These are phyloP conservation scores for Scaptomyza parva DNA, from an alignment of 2,888 invertebrate genomes.

Conservation along the genomic window DNA sequence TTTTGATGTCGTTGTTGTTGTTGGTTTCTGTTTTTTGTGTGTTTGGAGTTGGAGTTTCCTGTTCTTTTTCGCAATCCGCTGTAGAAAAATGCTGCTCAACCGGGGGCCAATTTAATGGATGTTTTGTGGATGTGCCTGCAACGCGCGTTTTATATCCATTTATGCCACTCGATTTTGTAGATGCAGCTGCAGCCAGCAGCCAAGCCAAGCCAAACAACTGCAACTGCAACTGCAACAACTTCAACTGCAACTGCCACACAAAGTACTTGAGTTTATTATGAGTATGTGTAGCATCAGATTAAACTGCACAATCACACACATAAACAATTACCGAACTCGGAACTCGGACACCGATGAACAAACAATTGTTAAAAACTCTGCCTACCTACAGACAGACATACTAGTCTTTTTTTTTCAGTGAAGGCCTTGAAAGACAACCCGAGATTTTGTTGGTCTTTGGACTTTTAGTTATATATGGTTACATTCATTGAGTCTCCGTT, in stretches of 20 bases:
- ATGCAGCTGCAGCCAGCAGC: constrained; percentile 63
- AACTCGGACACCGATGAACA: too few species aligned
- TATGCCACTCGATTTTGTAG: constrained; percentile 51
- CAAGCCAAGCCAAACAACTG: constrained; percentile 1
- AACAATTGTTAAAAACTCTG: constrained; percentile 2
- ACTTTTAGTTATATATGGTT: not conserved
- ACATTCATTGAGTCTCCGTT: constrained; percentile 9
- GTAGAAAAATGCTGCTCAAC: constrained; percentile 75
- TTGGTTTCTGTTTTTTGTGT: constrained; percentile 25
- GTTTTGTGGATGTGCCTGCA: constrained; percentile 66
- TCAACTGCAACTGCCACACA: constrained; percentile 58
- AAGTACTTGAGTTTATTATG: constrained; percentile 27
- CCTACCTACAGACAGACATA: too few species aligned
- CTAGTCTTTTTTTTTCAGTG: not conserved
- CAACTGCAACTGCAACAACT: constrained; percentile 17
- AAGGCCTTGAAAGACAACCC: constrained; percentile 10
- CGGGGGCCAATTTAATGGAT: constrained; percentile 66
- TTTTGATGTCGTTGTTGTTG: constrained; percentile 13
- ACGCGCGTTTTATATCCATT: constrained; percentile 57
- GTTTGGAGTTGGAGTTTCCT: constrained; percentile 66
- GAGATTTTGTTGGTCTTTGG: not conserved
- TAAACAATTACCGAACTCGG: constrained; percentile 20
- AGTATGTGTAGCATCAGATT: constrained; percentile 46
- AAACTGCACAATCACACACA: constrained; percentile 15
- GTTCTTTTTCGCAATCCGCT: constrained; percentile 75